Percentiles rank a stretch among this genome's conserved stretches.
These are phyloP conservation scores for Pomacea maculata DNA, from an alignment of 1,140 invertebrate species.

Conservation along the genomic window DNA sequence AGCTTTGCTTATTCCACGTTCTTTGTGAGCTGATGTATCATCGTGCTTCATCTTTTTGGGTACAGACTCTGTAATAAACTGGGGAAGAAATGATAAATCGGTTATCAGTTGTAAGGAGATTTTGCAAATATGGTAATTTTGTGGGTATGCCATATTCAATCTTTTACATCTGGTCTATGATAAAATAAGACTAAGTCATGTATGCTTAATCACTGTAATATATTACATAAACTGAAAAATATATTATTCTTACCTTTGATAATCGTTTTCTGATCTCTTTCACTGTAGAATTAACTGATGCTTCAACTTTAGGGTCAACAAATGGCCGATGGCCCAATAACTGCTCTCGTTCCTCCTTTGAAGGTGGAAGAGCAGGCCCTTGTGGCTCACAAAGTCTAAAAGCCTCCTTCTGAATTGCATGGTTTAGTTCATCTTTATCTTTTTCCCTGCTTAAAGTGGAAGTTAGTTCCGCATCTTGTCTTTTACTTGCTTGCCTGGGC, in stretches of 20 bases:
- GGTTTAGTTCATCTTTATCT: constrained; percentile 29
- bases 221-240: too few species aligned
- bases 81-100: neutral
- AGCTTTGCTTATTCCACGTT: too few species aligned
- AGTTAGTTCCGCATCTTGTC: constrained; percentile 17
- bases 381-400: constrained; percentile 45
- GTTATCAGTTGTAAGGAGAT: too few species aligned
- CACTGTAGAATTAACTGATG: constrained; percentile 42
- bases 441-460: neutral
- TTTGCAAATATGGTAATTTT: too few species aligned
- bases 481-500: constrained; percentile 48
- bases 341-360: constrained; percentile 12
- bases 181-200: neutral
- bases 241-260: constrained; percentile 33
- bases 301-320: constrained; percentile 28
- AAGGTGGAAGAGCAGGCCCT: constrained; percentile 30
- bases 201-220: too few species aligned
- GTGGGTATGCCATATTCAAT: neutral
- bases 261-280: constrained; percentile 46
- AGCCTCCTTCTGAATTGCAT: constrained; percentile 45
- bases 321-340: constrained; percentile 15
- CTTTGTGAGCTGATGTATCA: neutral
- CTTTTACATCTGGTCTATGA: neutral
- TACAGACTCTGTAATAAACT: constrained; percentile 20
- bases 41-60: constrained; percentile 10